A percentile compares a stretch with the other conserved stretches of the same genome.
Evolutionary conservation across 2,113 vertebrate species (phyloP).

Genomic region (Syngnathus floridae): DNA sequence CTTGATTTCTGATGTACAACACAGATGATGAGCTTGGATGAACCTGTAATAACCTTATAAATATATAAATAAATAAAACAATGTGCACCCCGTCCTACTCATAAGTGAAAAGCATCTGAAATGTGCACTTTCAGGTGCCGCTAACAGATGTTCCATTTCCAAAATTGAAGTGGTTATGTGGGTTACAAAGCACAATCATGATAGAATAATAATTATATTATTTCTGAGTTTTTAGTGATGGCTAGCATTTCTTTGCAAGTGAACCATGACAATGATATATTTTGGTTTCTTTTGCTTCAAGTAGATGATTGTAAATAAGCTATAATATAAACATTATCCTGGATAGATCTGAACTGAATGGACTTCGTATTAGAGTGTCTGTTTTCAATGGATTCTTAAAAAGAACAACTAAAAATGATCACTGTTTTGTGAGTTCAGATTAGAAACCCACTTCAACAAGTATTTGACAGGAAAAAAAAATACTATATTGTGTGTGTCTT

Average conservation of each 20-base stretch:
- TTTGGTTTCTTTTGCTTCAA: slow-evolving; percentile 59
- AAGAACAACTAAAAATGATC: slow-evolving; percentile 55
- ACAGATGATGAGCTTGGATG: slow-evolving; percentile 61
- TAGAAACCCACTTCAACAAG: slow-evolving; percentile 72
- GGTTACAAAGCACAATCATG: slow-evolving; percentile 78
- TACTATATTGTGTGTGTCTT: slow-evolving; percentile 66
- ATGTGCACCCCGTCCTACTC: slow-evolving; percentile 65
- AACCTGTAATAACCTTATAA: slow-evolving; percentile 73
- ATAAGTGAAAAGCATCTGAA: slow-evolving; percentile 68
- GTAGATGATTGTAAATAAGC: slow-evolving; percentile 76
- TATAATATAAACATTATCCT: slow-evolving; percentile 67
- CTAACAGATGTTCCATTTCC: slow-evolving; percentile 61
- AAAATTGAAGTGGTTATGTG: slow-evolving; percentile 67
- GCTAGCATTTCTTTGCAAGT: slow-evolving; percentile 63
- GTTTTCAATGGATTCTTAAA: slow-evolving; percentile 67
- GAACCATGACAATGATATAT: slow-evolving; percentile 29
- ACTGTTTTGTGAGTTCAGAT: slow-evolving; percentile 66
- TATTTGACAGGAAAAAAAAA: slow-evolving; percentile 63
- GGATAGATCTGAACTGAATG: slow-evolving; percentile 67
- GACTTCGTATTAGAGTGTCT: slow-evolving; percentile 71
- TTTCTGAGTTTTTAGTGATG: slow-evolving; percentile 48
- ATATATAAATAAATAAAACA: slow-evolving; percentile 73
- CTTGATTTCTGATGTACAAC: slow-evolving; percentile 50
- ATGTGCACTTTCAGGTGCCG: slow-evolving; percentile 66
- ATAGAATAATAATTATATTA: slow-evolving; percentile 20